Evolutionary conservation across 2,797 vertebrate genomes (phyloP).

Genomic region (Pogoniulus pusillus): DNA sequence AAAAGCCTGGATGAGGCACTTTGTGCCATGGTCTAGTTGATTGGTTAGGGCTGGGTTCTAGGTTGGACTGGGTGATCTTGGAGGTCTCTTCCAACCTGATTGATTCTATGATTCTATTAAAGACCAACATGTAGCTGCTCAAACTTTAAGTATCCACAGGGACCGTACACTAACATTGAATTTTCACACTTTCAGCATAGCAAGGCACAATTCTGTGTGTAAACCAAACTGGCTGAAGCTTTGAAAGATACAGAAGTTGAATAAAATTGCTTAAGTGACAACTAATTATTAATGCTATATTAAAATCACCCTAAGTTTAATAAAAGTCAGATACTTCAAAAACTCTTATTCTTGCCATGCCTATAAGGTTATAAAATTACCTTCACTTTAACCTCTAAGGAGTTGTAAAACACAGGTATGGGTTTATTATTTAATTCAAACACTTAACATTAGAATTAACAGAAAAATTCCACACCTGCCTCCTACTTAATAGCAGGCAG

Average conservation of each 20-base stretch:
- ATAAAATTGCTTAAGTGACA: background rate
- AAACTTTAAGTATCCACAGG: background rate
- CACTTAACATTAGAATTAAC: background rate
- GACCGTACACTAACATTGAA: background rate
- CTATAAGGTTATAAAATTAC: background rate
- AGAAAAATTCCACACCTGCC: background rate
- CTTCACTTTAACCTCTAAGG: background rate
- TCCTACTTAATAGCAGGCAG: background rate
- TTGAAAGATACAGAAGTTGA: background rate
- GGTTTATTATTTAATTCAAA: background rate
- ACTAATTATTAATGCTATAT: background rate
- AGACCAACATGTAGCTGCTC: background rate
- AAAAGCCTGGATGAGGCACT: too few relatives aligned
- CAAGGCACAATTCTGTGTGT: background rate
- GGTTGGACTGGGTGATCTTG: too few relatives aligned
- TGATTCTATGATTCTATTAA: too few relatives aligned
- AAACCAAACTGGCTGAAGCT: background rate
- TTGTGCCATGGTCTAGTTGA: too few relatives aligned
- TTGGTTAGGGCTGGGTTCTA: too few relatives aligned
- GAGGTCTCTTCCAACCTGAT: too few relatives aligned
- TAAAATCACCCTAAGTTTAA: background rate
- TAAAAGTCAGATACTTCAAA: background rate
- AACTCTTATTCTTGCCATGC: background rate
- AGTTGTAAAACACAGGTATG: background rate
- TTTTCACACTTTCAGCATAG: background rate